Base-by-base conservation (phyloP, 2,797 vertebrate species). In the Gallinago stenura region DNA sequence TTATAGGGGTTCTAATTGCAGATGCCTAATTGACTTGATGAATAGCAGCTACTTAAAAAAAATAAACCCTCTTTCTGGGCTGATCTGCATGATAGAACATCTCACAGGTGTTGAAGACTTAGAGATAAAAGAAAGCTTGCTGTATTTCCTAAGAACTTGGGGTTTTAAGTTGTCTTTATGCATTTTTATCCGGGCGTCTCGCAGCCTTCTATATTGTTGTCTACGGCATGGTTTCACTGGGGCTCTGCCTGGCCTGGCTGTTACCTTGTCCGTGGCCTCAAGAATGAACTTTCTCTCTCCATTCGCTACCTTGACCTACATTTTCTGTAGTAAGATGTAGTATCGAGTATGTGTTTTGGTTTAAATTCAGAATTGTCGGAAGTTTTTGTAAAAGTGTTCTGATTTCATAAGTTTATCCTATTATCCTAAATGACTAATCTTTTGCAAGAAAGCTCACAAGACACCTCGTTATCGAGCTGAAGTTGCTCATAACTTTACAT, bases 1-100 rank as follows among this genome's bases (percentile, higher is more conserved):
- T 98, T 98, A 98, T 97, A 97, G 96, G 97, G 97, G 77, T 97
- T 98, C 97, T 98, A 98, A 98, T 98, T 98, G 97, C 97, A 97
- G 96, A 97, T 97, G 92, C 96, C 97, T 98, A 98, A 98, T 98
- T 98, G 97, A 95, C 95, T 97, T 98, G 97, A 97, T 97, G 97
- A 98, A 98, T 98, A 97, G 96, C 92, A 97, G 79, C 94, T 96
- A 86, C 87, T 97, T 90, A 95, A 96, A 96, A 97, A 43, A 97
- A 95, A 96, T 88, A 94, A 95, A 92, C 95, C 96, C 87, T 96
- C 93, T 97, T 97, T 97, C 60, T 83, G 16, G 69, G 66, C 97
- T 96, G 89, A 97, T 97, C 89, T 97, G 87, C 97, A 2, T 97
- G 97, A 98, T 95, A 94, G 97, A 97, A 97, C 95, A 43, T 94